phyloP scores from a whole-genome alignment of 2,113 vertebrate genomes.

The Monarcha castaneiventris region DNA sequence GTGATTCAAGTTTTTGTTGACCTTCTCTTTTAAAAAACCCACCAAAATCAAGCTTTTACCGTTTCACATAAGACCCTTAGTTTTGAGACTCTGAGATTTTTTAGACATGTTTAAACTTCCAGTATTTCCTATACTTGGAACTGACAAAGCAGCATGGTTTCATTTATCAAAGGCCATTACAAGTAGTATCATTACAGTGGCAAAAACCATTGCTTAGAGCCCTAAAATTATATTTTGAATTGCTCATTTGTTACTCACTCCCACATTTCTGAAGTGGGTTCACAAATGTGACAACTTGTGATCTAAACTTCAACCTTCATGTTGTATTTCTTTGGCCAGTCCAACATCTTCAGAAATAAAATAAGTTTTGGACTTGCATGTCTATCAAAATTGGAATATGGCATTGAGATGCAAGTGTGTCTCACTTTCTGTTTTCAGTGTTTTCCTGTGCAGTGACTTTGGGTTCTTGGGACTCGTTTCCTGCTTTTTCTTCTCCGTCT shows the following conservation, averaged over 20 bases:
- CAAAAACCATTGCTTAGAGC: not conserved
- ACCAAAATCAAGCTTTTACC: not conserved
- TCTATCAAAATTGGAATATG: not conserved
- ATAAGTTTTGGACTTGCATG: not conserved
- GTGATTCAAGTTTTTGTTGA: not conserved
- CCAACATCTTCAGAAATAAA: not conserved
- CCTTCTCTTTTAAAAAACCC: not conserved
- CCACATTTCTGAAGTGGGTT: not conserved
- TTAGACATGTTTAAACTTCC: not conserved
- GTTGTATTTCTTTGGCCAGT: not conserved
- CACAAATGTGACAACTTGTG: not conserved
- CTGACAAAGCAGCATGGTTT: not conserved
- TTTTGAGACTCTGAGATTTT: not conserved
- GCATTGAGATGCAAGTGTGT: not conserved
- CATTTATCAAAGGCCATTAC: not conserved
- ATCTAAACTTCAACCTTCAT: not conserved
- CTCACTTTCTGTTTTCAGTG: conserved; percentile 80
- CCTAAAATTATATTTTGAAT: not conserved
- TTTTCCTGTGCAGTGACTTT: conserved; percentile 60
- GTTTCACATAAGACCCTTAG: not conserved
- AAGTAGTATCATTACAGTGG: not conserved
- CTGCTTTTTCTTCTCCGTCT: conserved; percentile 62
- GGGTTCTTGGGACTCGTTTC: not conserved
- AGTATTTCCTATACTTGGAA: not conserved
- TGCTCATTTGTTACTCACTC: not conserved